Base-by-base conservation (phyloP, 2,113 vertebrate genomes). In the Apodemus sylvaticus region DNA sequence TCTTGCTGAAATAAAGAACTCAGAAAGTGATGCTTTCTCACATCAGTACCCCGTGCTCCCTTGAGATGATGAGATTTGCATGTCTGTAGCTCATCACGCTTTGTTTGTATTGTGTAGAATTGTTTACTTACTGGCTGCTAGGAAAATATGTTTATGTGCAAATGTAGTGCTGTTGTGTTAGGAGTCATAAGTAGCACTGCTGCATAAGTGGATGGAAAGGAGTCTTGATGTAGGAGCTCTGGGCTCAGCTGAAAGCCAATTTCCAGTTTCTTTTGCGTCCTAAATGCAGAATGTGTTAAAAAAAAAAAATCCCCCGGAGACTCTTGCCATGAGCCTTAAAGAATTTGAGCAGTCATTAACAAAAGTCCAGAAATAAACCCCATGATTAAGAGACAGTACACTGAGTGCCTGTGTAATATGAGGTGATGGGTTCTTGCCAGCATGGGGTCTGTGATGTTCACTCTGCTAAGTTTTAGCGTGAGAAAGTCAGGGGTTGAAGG, bases 361-460 rank as follows among this genome's bases (percentile, higher is more conserved):
- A 20, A 55, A 58, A 93, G n/a, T 68, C 92, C 85, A 66, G 68
- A 92, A 97, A 96, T 92, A 92, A 93, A 92, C 70, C 68, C 58
- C 8, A 31, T 66, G 83, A 90, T 70, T 39, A 87, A 71, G 88
- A 77, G 31, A 66, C 42, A 94, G 76, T 31, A 55, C 53, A 58
- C 0, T 1, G 74, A 87, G 87, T 77, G 42, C 45, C 62, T 34
- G 48, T 13, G 0, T 42, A 87, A 85, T 12, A 14, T 22, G 83
- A 92, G 31, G 48, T 24, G 51, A 20, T 31, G n/a, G 19, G 34
- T 51, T 58, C 10, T 85, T 53, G 55, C 42, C 53, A 78, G 70
- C 62, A n/a, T 10, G n/a, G 60, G 60, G 0, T 73, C 82, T 77
- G 4, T 12, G 14, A 17, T 17, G 13, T 89, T 60, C 88, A 48